phyloP scores from a whole-genome alignment of 1,140 invertebrate species.

The Camponotus floridanus region DNA sequence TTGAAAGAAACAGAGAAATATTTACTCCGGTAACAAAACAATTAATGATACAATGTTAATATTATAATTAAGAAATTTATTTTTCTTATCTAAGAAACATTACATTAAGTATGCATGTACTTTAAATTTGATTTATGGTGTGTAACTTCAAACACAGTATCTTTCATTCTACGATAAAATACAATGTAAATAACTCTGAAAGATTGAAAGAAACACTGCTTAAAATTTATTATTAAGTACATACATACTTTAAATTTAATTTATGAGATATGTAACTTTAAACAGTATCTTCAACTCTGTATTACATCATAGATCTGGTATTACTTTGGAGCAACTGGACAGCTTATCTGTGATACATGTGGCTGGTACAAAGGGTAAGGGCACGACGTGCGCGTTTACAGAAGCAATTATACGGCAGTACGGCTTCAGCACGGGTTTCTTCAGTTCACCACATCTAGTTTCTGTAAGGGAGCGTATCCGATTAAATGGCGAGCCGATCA shows the following conservation, averaged over 20 bases:
- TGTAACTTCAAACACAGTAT: background rate
- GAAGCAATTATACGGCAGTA: constrained; percentile 95
- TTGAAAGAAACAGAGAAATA: constrained; percentile 86
- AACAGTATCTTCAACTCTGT: constrained; percentile 20
- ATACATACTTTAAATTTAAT: constrained; percentile 7
- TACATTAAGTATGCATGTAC: background rate
- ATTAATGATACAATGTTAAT: constrained; percentile 36
- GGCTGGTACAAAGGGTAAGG: constrained; percentile 98
- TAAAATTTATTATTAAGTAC: constrained; percentile 19
- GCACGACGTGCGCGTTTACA: constrained; percentile 96
- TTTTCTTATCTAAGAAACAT: constrained; percentile 3
- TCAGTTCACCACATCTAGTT: constrained; percentile 97
- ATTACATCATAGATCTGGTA: constrained; percentile 87
- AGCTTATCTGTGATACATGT: constrained; percentile 96
- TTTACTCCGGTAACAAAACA: constrained; percentile 83
- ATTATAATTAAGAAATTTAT: background rate
- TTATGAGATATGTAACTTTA: background rate
- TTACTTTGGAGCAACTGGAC: constrained; percentile 89
- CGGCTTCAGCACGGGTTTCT: constrained; percentile 97
- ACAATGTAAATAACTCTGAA: no score
- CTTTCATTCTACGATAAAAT: background rate
- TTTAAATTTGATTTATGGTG: background rate
- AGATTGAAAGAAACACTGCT: background rate
- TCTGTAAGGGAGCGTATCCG: constrained; percentile 97
- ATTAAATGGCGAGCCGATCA: constrained; percentile 94